These are phyloP conservation scores for Riparia riparia DNA, from an alignment of 2,113 vertebrate species.

Conservation along the genomic window DNA sequence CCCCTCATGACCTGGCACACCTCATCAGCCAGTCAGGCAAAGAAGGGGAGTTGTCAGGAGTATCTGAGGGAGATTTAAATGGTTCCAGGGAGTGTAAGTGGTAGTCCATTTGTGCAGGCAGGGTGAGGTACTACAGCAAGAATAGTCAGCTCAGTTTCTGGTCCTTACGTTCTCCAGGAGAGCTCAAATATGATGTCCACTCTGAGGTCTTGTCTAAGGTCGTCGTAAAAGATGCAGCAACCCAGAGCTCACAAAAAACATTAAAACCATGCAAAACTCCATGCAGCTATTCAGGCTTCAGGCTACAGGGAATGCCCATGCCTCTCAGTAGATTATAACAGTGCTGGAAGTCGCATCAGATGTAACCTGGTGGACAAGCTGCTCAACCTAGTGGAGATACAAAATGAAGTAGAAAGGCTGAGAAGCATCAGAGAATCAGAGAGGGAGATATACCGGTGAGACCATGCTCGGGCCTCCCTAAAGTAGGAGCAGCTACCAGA, in stretches of 20 bases:
- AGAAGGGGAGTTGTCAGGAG: background rate
- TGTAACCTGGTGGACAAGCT: background rate
- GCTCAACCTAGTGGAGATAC: background rate
- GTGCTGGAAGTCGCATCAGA: background rate
- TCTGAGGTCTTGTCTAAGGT: background rate
- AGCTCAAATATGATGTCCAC: background rate
- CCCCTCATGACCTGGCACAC: background rate
- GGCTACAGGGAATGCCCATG: background rate
- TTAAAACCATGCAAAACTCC: background rate
- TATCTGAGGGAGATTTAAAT: background rate
- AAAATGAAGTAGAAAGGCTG: background rate
- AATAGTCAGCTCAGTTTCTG: background rate
- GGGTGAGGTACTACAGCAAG: background rate
- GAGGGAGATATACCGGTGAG: background rate
- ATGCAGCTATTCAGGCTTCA: fast-evolving
- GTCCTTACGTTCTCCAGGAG: background rate
- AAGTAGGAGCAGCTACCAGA: background rate
- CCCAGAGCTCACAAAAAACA: background rate
- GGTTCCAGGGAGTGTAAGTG: background rate
- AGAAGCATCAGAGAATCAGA: background rate
- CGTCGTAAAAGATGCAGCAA: fast-evolving
- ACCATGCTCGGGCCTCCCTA: fast-evolving
- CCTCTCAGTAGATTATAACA: background rate
- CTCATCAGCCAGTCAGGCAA: background rate
- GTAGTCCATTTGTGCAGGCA: background rate